A percentile compares a stretch with the other conserved stretches of the same genome.
phyloP scores from a whole-genome alignment of 2,888 invertebrate species.

The Hetaerina titia region DNA sequence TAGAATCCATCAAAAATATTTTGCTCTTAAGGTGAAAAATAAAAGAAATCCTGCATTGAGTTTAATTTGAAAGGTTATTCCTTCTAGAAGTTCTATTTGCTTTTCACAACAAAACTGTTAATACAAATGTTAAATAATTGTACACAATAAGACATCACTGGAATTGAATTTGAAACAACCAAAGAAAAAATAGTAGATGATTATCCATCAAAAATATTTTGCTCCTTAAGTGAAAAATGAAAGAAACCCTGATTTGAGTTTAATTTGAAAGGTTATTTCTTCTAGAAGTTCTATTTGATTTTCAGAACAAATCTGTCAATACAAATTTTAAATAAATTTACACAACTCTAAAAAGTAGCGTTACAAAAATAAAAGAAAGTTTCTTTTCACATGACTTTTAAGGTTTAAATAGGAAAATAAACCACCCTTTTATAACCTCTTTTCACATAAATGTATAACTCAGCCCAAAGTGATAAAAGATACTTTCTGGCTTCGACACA shows the following conservation, averaged over 20 bases:
- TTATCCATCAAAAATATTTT: neutral
- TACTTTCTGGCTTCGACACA: neutral
- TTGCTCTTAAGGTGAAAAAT: neutral
- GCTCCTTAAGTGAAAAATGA: neutral
- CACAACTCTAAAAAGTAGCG: neutral
- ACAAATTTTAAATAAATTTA: neutral
- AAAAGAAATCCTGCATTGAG: neutral
- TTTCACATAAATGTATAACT: slow-evolving; percentile 32
- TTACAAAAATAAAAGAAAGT: slow-evolving; percentile 36
- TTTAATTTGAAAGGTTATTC: slow-evolving; percentile 34
- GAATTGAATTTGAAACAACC: neutral
- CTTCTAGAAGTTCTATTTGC: slow-evolving; percentile 16
- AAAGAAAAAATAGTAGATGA: neutral
- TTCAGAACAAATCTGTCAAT: neutral
- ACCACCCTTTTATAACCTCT: neutral
- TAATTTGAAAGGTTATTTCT: neutral
- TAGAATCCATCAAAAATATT: neutral
- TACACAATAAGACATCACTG: neutral
- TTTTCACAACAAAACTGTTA: neutral
- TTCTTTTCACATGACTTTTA: slow-evolving; percentile 21
- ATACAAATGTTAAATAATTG: neutral
- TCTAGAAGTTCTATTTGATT: neutral
- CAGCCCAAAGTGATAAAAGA: neutral
- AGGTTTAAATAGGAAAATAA: slow-evolving; percentile 45
- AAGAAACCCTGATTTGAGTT: neutral